Evolutionary conservation across 2,888 invertebrate genomes (phyloP), one percentile per base, ranked within the genome.

Genomic region (Leptopilina syphax): DNA sequence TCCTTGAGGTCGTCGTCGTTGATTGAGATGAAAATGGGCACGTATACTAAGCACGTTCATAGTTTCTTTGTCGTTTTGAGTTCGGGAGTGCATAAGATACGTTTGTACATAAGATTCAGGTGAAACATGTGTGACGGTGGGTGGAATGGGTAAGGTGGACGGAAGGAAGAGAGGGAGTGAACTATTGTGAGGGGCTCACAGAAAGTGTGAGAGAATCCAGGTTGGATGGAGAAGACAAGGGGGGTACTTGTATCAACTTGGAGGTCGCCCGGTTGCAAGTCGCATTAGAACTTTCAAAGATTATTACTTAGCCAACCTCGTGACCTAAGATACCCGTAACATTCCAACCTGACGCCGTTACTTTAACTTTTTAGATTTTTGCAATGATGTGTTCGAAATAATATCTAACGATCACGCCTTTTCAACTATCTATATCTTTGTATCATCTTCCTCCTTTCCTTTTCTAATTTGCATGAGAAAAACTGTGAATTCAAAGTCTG

Each of bases 301-400:
- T 91, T 90, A 91, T 91, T 90, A 91, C 90, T 90, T 87, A 88
- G 87, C 87, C 86, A 86, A 86, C 88, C 87, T 88, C 89, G 88
- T 86, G 89, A 90, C 88, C 90, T 88, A 89, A 85, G 89, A 88
- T 88, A 89, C 90, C 89, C 90, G 86, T 90, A 89, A 90, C 90
- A 90, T 90, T 87, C 86, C 85, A 78, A 79, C 81, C 77, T 81
- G 78, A 82, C 82, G 82, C 81, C n/a, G 57, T 73, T 73, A 57
- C 57, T 73, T 57, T n/a, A 41, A 73, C 81, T 80, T 9, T 50
- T 10, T 81, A 76, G 84, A 83, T 82, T 83, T 83, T 84, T 82
- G 82, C 82, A 82, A 82, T 82, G 81, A 80, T 82, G 80, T 50
- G 10, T 50, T 50, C 84, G 82, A 84, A 83, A 84, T 81, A 82